phyloP scores from a whole-genome alignment of 2,113 vertebrate genomes.

The Coturnix japonica region DNA sequence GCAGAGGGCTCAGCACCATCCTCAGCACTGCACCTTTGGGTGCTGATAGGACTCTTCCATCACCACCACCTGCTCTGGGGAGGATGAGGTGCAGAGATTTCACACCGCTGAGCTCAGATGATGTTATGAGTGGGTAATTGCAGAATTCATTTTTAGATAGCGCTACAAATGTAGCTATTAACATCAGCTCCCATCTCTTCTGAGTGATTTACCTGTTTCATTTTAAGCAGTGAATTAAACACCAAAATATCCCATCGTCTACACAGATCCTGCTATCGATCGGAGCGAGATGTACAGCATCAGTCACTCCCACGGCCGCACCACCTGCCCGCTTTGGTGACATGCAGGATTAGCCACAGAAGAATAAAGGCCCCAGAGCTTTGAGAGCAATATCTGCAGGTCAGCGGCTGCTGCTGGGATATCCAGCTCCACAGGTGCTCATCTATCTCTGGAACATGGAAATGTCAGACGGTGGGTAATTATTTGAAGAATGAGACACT shows the following conservation, averaged over 20 bases:
- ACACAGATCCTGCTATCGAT: neutral
- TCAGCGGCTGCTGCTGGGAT: neutral
- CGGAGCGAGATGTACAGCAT: neutral
- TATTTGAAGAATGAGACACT: neutral
- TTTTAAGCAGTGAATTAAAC: constrained; percentile 31
- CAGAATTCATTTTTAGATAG: constrained; percentile 25
- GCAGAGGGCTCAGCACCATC: rapidly evolving
- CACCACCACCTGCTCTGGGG: neutral
- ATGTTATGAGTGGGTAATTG: constrained; percentile 17
- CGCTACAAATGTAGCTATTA: constrained; percentile 27
- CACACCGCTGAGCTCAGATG: rapidly evolving
- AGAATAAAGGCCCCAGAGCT: neutral
- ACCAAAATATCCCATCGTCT: neutral
- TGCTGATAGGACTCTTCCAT: neutral
- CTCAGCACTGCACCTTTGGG: neutral
- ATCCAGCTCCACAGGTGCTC: rapidly evolving
- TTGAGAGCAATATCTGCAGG: rapidly evolving
- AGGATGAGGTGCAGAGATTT: neutral
- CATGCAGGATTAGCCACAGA: neutral
- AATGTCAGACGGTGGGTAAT: rapidly evolving
- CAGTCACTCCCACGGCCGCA: neutral
- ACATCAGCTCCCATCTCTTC: constrained; percentile 9
- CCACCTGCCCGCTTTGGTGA: neutral
- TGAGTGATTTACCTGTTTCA: constrained; percentile 58
- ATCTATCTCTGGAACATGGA: neutral